Base-by-base conservation (phyloP, 1,140 invertebrate species). In the Leptinotarsa undecemlineata region DNA sequence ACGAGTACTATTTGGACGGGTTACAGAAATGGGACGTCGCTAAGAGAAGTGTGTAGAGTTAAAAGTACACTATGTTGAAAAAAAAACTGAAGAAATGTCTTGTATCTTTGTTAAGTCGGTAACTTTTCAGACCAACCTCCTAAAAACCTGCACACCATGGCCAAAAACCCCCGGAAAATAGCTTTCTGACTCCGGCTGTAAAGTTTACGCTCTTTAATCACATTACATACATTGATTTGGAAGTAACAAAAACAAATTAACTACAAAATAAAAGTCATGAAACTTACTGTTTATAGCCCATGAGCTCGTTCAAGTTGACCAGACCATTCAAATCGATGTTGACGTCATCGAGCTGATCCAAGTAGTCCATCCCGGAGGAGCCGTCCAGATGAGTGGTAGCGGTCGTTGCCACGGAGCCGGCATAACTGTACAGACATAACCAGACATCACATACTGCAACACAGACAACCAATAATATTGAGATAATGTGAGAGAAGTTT, bases 301-400 rank as follows among this genome's bases (percentile, higher is more conserved):
- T 82, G 8, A 83, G 77, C 48, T 82, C 82, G 72, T 75, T 80
- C 70, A 81, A 78, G 64, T 80, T 78, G 57, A 79, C 85, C 63
- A 87, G 84, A 69, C 85, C 84, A 21, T 86, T 85, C 6, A 87
- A 76, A 19, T 87, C 86, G 5, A 86, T 84, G 62, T 87, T 85
- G 78, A 84, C 85, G 4, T 86, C 86, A 8, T 87, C 85, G n/a
- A 87, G 83, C 72, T 85, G 84, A 74, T 88, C 86, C 70, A 87
- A 84, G 60, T 87, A 82, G 5, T 88, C 87, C 79, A 85, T 88
- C 64, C 85, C 85, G 82, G 85, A 85, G 33, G 83, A 61, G 81
- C 85, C 71, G 81, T 81, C 26, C 80, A 64, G 51, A 51, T 74
- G 66, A 47, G 77, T 74, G 21, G 80, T 80, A 17, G 77, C 78